Conservation (phyloP, 53 echinoderm and acorn worm genomes). For the Zoroaster sp. region DNA sequence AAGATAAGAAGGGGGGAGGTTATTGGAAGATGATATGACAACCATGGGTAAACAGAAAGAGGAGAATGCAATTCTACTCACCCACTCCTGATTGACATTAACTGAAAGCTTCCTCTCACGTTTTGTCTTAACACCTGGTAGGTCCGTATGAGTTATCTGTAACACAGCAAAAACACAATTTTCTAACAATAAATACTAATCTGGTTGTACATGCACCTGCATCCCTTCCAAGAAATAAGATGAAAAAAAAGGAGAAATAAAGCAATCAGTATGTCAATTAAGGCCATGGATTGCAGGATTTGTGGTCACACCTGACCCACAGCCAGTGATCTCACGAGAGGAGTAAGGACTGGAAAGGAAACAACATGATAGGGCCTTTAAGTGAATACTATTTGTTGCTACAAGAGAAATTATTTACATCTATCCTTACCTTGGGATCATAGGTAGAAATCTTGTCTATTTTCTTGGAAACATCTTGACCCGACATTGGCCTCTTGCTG, state of each 20-base stretch:
- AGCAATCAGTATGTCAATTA: no score
- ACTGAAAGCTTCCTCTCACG: slow-evolving; percentile 80
- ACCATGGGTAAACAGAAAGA: no score
- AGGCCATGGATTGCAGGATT: no score
- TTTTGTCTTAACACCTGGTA: slow-evolving; percentile 84
- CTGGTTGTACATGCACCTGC: neutral
- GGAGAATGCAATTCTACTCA: slow-evolving; percentile 30
- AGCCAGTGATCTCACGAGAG: no score
- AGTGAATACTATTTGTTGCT: neutral
- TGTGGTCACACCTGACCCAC: no score
- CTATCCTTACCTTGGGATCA: slow-evolving; percentile 85
- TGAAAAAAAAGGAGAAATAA: neutral
- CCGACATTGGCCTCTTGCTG: slow-evolving; percentile 82
- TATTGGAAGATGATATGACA: no score
- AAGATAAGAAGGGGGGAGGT: no score
- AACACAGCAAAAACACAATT: neutral
- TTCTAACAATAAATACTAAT: neutral
- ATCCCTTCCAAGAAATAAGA: neutral
- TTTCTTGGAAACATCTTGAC: slow-evolving; percentile 75
- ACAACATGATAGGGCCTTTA: no score
- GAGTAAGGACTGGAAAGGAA: no score
- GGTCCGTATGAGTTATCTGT: slow-evolving; percentile 73
- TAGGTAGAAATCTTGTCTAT: slow-evolving; percentile 85
- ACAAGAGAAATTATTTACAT: neutral
- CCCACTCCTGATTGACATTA: slow-evolving; percentile 92